Evolutionary conservation across 2,797 vertebrate genomes (phyloP), one percentile per base, ranked within the genome.

Genomic region (Sebastes vulpes): DNA sequence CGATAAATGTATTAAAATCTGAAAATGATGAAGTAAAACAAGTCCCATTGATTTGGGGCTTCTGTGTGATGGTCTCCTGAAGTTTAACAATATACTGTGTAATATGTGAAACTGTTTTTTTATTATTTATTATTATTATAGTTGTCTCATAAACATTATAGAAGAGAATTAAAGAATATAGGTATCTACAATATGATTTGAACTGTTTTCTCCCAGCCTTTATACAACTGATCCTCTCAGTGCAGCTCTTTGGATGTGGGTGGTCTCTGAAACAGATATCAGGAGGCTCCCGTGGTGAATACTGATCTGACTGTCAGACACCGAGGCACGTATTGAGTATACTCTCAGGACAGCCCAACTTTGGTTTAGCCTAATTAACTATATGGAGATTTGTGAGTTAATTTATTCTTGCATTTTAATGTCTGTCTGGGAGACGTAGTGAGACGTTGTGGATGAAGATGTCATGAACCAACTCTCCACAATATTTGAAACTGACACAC

Each of bases 401-500:
- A 88, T 88, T 70, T 75, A 79, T 86, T 84, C 65, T 66, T 63
- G 59, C 80, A 85, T 84, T 79, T 78, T 75, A 81, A 84, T 81
- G 29, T 72, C 8, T 48, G 63, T 42, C 25, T 31, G 7, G 12
- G 71, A 58, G 50, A 72, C 2, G 0, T 1, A 21, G 4, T 35
- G 26, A 7, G 11, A 38, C 57, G 26, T 42, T 48, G 29, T 35
- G 20, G 50, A 72, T 71, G 28, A 56, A 67, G 9, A 48, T 64
- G 32, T 63, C 38, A 29, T 1, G 7, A 71, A 59, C 11, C 35
- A 59, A 8, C 11, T 16, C 6, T 28, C 10, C 31, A 35, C 21
- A 8, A 42, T 26, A 28, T 7, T 26, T 64, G 2, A 46, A 65
- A 66, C 6, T 46, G 4, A 31, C 3, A 7, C 65, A 60, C 9